These are phyloP conservation scores for Spilarctia lutea DNA, from an alignment of 2,888 invertebrate genomes.

Conservation along the genomic window DNA sequence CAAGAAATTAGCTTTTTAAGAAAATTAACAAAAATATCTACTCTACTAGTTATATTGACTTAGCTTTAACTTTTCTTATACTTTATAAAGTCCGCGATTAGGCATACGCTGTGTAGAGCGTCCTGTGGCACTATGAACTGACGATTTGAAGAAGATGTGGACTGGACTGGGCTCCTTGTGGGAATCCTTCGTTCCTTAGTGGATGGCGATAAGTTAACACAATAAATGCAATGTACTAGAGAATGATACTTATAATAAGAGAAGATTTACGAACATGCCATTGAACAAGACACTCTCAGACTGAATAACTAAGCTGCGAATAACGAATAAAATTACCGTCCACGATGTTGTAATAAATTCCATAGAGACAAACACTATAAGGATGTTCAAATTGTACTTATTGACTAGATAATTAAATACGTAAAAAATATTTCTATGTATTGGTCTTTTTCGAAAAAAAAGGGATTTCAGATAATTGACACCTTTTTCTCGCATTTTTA, in stretches of 20 bases:
- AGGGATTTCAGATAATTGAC: too few species aligned
- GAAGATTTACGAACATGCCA: neutral
- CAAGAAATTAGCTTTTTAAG: neutral
- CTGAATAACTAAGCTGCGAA: neutral
- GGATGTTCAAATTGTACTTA: neutral
- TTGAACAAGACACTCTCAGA: neutral
- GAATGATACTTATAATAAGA: neutral
- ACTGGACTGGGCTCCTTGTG: too few species aligned
- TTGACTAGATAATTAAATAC: neutral
- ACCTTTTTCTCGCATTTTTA: neutral
- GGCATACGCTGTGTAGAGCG: too few species aligned
- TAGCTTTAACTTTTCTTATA: too few species aligned
- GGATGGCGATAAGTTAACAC: too few species aligned
- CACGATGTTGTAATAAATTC: neutral
- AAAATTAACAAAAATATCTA: neutral
- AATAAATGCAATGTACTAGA: neutral
- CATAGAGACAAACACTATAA: neutral
- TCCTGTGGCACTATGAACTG: too few species aligned
- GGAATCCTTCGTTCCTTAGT: too few species aligned
- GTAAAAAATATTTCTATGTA: neutral
- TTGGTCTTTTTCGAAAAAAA: neutral
- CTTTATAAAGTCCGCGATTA: too few species aligned
- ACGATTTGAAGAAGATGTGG: too few species aligned
- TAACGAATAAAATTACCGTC: neutral
- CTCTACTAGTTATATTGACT: neutral